These are phyloP conservation scores for Dendroctonus valens DNA, from an alignment of 1,140 invertebrate species.

Conservation along the genomic window DNA sequence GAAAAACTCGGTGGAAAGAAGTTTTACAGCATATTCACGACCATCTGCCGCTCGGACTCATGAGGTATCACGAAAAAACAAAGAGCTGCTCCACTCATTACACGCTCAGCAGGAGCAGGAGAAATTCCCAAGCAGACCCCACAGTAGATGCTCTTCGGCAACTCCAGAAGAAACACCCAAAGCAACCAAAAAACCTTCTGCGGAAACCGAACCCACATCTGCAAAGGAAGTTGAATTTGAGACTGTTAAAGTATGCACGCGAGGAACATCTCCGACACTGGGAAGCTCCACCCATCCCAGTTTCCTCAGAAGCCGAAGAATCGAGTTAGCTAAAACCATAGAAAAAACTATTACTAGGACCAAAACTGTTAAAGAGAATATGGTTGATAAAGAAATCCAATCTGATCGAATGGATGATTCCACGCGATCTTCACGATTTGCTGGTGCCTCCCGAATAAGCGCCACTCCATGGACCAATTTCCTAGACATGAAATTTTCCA, in stretches of 20 bases:
- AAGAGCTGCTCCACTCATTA: constrained; percentile 45
- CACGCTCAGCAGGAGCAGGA: constrained; percentile 43
- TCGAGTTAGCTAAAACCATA: constrained; percentile 67
- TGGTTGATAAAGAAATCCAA: constrained; percentile 65
- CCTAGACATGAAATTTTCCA: constrained; percentile 58
- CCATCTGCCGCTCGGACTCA: constrained; percentile 41
- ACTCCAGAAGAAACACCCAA: constrained; percentile 36
- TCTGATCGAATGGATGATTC: constrained; percentile 65
- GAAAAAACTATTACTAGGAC: constrained; percentile 64
- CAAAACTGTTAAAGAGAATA: constrained; percentile 51
- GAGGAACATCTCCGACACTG: constrained; percentile 73
- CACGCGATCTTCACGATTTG: constrained; percentile 61
- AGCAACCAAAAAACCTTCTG: constrained; percentile 9
- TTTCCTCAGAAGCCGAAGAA: constrained; percentile 62
- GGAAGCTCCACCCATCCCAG: constrained; percentile 59
- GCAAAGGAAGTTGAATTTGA: constrained; percentile 49
- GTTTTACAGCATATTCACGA: constrained; percentile 45
- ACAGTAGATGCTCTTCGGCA: constrained; percentile 43
- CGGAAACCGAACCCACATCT: constrained; percentile 1
- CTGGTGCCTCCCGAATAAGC: constrained; percentile 56
- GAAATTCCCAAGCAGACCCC: constrained; percentile 34
- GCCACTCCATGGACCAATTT: constrained; percentile 64
- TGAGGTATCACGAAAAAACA: constrained; percentile 47
- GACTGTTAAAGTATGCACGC: constrained; percentile 64
- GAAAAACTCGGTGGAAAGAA: constrained; percentile 49